Evolutionary conservation across 2,113 vertebrate species (phyloP), one percentile per base, ranked within the genome.

Genomic region (Vireo altiloquus): DNA sequence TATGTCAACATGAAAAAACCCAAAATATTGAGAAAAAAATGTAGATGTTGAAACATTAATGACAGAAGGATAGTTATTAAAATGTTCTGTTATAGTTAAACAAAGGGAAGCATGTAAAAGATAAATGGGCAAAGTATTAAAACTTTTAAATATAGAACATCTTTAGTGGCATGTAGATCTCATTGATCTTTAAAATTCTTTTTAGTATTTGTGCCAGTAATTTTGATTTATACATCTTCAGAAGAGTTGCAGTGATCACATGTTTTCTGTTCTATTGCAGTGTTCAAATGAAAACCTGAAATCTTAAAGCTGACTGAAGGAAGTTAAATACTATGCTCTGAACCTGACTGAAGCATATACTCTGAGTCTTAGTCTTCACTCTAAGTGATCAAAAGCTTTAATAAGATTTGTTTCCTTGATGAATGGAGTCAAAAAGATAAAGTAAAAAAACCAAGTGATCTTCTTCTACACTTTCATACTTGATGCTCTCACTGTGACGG

Each of bases 401-500:
- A 44, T 24, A 82, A 33, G 5, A 56, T 78, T 78, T 72, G 6
- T 56, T 91, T 68, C 35, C 39, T 52, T 7, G 15, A 82, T 72
- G 5, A 77, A 64, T 57, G 4, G 40, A 68, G 12, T 46, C 40
- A 84, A 15, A 4, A 70, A 70, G 13, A 40, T 39, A 35, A 40
- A 49, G 17, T 61, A 18, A 35, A 42, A 82, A 5, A 3, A 0
- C 10, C 4, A 66, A 50, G 8, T 9, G 0, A 39, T 60, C 7
- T 64, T 60, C 9, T 53, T 89, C 24, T 49, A 17, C 19, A 4
- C 85, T 76, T 49, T 71, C 9, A 12, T 49, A 44, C 13, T 53
- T 13, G 3, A 21, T 44, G 15, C 9, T 60, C 33, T 52, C 17
- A 31, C n/a, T 77, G 42, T 70, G 25, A 5, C 10, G 47, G 7